Evolutionary conservation across 2,113 vertebrate genomes (phyloP), one percentile per base, ranked within the genome.

Genomic region (Tychaedon coryphoeus): DNA sequence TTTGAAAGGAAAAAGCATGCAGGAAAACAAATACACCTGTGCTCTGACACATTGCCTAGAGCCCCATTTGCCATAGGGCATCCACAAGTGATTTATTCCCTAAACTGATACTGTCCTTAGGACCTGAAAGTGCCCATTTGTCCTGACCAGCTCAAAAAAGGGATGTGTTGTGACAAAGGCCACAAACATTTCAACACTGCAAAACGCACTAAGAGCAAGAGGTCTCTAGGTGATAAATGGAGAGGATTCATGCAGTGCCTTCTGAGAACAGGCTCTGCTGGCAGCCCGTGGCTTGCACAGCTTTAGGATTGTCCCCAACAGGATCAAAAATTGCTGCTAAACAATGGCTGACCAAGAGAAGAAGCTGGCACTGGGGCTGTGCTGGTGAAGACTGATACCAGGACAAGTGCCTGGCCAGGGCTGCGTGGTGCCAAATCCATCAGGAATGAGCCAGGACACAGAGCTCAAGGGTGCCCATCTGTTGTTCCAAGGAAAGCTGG

Each of bases 401-500:
- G 40, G n/a, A 60, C 36, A 70, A 84, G n/a, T 0, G 0, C n/a
- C 24, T n/a, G 72, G 67, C 54, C 58, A 31, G 76, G 56, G 67
- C 76, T 76, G 29, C 33, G 56, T 1, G 4, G 24, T 65, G 36
- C n/a, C 85, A 93, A 78, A 70, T 57, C 36, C 47, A 54, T 12
- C 45, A 3, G 1, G 47, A 67, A 33, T 1, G 6, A 82, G 23
- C 34, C 40, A 40, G 40, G 40, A 79, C 26, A 71, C 67, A 26
- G 57, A 54, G 43, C 43, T 71, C 0, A 0, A 31, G 28, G 57
- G 29, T 50, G 18, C 12, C 60, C 1, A 1, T 40, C 36, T 72
- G 25, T 51, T 69, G 25, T 47, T 69, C 1, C 0, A 19, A 88
- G 19, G 5, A 5, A 19, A 60, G 22, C 1, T 45, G 58, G 64